Evolutionary conservation across 2,797 vertebrate genomes (phyloP).

Genomic region (Cuculus canorus): DNA sequence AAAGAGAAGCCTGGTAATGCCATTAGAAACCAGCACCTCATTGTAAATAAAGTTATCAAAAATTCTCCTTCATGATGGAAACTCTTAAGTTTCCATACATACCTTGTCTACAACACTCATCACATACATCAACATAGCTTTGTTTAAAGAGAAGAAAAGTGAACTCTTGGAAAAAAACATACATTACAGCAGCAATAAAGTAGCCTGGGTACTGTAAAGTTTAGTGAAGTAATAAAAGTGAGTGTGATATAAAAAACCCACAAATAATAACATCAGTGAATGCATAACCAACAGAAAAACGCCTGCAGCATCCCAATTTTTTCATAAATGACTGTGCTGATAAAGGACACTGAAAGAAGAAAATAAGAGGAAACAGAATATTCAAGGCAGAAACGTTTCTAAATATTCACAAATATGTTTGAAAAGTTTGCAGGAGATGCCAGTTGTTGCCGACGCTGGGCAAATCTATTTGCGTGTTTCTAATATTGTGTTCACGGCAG

Average conservation of each 20-base stretch:
- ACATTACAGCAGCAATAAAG: not conserved
- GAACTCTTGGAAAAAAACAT: not conserved
- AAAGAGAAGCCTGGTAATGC: not conserved
- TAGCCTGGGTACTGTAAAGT: not conserved
- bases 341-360: not conserved
- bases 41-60: rapidly evolving
- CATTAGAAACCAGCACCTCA: not conserved
- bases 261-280: not conserved
- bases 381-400: not conserved
- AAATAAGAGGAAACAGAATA: not conserved
- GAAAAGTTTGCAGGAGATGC: constrained; percentile 2
- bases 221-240: not conserved
- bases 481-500: not conserved
- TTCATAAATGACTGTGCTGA: not conserved
- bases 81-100: not conserved
- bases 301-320: not conserved
- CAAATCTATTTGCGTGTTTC: not conserved
- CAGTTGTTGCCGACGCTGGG: not conserved
- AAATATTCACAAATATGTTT: not conserved
- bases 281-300: not conserved
- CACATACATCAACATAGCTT: not conserved
- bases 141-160: not conserved
- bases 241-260: not conserved
- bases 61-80: not conserved
- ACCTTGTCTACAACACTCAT: not conserved